phyloP scores from a whole-genome alignment of 2,888 invertebrate genomes.

The Slavum lentiscoides region DNA sequence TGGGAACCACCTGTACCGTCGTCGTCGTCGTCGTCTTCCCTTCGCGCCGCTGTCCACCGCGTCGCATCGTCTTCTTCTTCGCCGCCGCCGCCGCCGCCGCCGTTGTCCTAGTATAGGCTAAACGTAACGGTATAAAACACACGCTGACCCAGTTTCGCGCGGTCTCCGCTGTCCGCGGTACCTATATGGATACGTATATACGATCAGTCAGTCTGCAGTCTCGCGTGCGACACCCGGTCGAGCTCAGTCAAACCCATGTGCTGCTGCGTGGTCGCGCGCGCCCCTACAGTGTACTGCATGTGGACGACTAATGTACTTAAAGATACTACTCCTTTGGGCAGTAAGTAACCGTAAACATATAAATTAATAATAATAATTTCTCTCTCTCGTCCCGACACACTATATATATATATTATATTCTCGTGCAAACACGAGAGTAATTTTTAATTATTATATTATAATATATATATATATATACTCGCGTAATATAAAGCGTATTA shows the following conservation, averaged over 20 bases:
- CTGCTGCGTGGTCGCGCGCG: conserved; percentile 51
- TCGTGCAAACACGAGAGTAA: no score
- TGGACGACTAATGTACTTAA: conserved; percentile 53
- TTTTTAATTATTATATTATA: no score
- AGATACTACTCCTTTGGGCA: conserved; percentile 52
- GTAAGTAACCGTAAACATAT: conserved; percentile 22
- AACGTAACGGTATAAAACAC: conserved; percentile 50
- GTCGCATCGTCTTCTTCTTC: not conserved
- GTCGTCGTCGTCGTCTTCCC: no score
- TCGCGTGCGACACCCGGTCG: conserved; percentile 52
- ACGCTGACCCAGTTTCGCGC: conserved; percentile 46
- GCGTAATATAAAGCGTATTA: no score
- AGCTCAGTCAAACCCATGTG: conserved; percentile 49
- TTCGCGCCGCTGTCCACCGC: not conserved
- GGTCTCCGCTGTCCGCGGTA: conserved; percentile 13
- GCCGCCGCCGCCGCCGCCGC: not conserved
- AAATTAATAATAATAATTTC: not conserved
- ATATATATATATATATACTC: no score
- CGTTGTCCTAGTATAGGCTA: conserved; percentile 47
- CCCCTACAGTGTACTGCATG: conserved; percentile 53
- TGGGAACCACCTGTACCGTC: conserved; percentile 13
- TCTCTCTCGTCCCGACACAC: no score
- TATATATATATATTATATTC: no score
- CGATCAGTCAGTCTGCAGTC: conserved; percentile 32
- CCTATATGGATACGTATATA: not conserved